phyloP scores from a whole-genome alignment of 2,888 invertebrate genomes.

The Yponomeuta plumbellus region DNA sequence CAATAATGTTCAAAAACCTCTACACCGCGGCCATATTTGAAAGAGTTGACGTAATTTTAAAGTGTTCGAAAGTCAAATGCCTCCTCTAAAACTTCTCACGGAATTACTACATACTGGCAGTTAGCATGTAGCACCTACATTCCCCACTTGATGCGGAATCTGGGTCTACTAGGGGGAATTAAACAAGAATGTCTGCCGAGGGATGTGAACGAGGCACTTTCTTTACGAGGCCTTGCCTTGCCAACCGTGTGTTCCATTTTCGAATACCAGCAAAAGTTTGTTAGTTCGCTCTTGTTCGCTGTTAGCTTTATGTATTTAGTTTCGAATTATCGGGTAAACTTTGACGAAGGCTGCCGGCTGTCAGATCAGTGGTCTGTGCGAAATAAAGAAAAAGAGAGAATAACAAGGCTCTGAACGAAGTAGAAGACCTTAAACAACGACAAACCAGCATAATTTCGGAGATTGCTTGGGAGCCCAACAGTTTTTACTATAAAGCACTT shows the following conservation, averaged over 20 bases:
- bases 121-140: conserved; percentile 23
- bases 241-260: conserved; percentile 1
- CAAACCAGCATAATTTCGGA: no score
- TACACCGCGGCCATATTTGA: neutral
- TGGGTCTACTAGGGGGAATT: conserved; percentile 26
- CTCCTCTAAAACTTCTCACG: conserved; percentile 1
- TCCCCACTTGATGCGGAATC: conserved; percentile 26
- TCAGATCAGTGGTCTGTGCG: neutral
- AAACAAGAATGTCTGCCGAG: conserved; percentile 29
- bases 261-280: neutral
- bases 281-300: neutral
- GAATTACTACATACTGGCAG: conserved; percentile 1
- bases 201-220: conserved; percentile 28
- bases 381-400: neutral
- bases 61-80: conserved; percentile 1
- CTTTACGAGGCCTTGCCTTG: conserved; percentile 8
- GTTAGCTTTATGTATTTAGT: neutral
- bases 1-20: neutral
- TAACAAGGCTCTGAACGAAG: no score
- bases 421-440: no score
- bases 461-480: no score
- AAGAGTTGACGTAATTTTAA: neutral
- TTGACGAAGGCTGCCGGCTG: neutral
- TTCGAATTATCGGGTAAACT: neutral
- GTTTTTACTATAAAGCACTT: no score